Percentiles rank a stretch among this genome's conserved stretches.
Conservation (phyloP, 2,113 vertebrate genomes). For the human (Homo sapiens) region DNA sequence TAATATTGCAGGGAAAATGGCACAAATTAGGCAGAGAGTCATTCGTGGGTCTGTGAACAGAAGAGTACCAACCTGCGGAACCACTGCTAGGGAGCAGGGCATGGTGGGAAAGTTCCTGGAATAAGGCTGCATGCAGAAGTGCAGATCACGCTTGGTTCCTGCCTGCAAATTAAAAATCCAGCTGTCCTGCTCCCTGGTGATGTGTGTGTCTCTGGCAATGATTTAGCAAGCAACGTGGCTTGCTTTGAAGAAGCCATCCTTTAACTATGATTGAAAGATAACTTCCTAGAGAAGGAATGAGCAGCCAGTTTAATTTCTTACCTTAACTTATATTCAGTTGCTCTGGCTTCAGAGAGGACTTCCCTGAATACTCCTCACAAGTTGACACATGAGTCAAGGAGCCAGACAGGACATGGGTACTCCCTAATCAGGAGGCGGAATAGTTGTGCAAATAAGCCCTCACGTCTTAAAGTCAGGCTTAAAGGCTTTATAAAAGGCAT, state of each 20-base stretch:
- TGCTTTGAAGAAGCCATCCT: background rate
- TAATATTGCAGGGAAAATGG: slow-evolving; percentile 75
- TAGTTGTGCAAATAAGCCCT: fast-evolving
- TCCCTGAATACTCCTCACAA: background rate
- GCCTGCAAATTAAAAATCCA: slow-evolving; percentile 2
- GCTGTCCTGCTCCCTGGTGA: background rate
- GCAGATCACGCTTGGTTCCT: background rate
- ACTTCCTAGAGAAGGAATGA: background rate
- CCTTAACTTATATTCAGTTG: background rate
- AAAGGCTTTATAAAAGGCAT: fast-evolving
- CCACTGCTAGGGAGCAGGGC: slow-evolving; percentile 25
- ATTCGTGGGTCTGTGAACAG: slow-evolving; percentile 67
- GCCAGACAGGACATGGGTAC: fast-evolving
- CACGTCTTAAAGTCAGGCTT: no score
- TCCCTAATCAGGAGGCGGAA: background rate
- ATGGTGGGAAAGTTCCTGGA: background rate
- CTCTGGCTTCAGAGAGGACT: background rate
- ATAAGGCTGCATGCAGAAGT: background rate
- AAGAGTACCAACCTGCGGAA: slow-evolving; percentile 47
- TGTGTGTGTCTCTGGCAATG: background rate
- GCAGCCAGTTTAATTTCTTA: background rate
- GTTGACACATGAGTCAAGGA: fast-evolving
- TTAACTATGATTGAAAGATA: background rate
- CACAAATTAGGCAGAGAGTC: slow-evolving; percentile 72
- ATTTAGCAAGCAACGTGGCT: background rate